Evolutionary conservation across 2,797 vertebrate species (phyloP), one percentile per base, ranked within the genome.

Genomic region (Melanotaenia pygmaea): DNA sequence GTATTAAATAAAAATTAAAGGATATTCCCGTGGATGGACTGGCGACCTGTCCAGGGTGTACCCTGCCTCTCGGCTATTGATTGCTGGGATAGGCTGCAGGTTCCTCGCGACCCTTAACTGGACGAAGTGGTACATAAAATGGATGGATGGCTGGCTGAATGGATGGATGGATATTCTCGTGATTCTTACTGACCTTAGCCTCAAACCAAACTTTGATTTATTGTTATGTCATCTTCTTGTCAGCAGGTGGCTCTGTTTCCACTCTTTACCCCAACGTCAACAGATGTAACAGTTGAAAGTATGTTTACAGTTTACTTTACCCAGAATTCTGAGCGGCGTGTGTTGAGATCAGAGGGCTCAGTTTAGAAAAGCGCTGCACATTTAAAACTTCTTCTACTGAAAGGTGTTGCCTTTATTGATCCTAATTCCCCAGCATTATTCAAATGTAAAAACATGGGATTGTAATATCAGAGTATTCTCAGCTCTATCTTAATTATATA

Each of bases 181-280:
- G 13, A 3, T 14, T 45, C 2, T 10, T 4, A 43, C 18, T 47
- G 45, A 47, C 45, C 45, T 47, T 20, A 18, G 20, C 20, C 20
- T 47, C 20, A 47, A 47, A 20, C 45, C 18, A 47, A n/a, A 7
- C 43, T 18, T 5, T 20, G 2, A 5, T 47, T 45, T n/a, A 28
- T 30, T 62, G 20, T 0, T 0, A 3, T 24, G 47, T 24, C 53
- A 34, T 53, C 2, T 3, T 53, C 57, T 64, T 34, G 58, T 91
- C 94, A 90, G 81, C 86, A 94, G 59, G 76, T 86, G 93, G 87
- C 92, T 35, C 86, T 69, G 8, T 86, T 87, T 78, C 43, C 28
- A 28, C 1, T 14, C 50, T 22, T 71, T 63, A 1, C 4, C 2
- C 11, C 65, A 20, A 1, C 5, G n/a, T 47, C 65, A 63, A 88